Evolutionary conservation across 2,797 vertebrate genomes (phyloP).

Genomic region (Gambelia wislizenii): DNA sequence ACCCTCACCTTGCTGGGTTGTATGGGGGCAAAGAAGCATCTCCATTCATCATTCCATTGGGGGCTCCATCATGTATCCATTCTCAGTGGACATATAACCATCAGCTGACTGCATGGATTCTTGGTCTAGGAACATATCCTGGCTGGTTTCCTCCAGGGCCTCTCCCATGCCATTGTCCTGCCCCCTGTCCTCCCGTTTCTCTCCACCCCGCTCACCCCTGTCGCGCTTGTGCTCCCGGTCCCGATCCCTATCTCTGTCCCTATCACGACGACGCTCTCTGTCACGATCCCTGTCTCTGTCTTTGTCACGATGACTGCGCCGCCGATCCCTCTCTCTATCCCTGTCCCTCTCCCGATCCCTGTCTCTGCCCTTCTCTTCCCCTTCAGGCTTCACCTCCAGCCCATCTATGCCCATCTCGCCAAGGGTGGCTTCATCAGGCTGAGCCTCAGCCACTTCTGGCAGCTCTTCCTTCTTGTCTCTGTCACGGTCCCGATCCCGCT

Average conservation of each 20-base stretch:
- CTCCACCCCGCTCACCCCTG: conserved; percentile 84
- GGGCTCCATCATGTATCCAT: conserved; percentile 87
- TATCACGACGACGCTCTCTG: conserved; percentile 70
- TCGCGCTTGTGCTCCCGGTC: conserved; percentile 85
- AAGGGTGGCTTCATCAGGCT: conserved; percentile 65
- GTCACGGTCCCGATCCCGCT: conserved; percentile 77
- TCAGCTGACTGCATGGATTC: conserved; percentile 86
- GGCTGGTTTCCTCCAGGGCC: conserved; percentile 80
- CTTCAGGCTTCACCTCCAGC: conserved; percentile 62
- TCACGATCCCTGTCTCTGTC: conserved; percentile 80
- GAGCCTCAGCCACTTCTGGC: conserved; percentile 77
- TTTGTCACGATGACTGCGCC: conserved; percentile 77
- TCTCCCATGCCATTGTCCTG: conserved; percentile 84
- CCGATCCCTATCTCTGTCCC: conserved; percentile 85
- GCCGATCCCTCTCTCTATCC: conserved; percentile 77
- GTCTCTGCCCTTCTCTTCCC: conserved; percentile 79
- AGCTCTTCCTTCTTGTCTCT: conserved; percentile 79
- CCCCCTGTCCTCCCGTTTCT: conserved; percentile 75
- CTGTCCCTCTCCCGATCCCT: conserved; percentile 83
- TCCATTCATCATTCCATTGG: conserved; percentile 77
- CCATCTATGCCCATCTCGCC: conserved; percentile 73
- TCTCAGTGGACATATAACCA: conserved; percentile 85
- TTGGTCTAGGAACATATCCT: conserved; percentile 87
- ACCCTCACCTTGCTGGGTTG: conserved; percentile 13
- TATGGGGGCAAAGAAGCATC: conserved; percentile 4